These are phyloP conservation scores for Bemisia tabaci DNA, from an alignment of 1,140 invertebrate species.

Conservation along the genomic window DNA sequence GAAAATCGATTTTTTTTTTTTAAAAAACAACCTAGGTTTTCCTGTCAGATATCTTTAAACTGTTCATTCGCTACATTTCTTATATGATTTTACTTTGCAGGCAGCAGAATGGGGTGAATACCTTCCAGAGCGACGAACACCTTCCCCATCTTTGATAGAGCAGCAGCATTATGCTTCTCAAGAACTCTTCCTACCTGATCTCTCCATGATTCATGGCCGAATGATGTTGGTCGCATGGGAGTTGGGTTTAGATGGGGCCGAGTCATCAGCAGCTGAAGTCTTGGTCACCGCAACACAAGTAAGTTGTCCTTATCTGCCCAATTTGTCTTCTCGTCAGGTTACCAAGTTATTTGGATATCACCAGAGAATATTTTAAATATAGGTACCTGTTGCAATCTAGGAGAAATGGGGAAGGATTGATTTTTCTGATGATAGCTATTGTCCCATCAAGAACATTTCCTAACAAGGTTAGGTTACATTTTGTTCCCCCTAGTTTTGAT, in stretches of 20 bases:
- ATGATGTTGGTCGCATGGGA: constrained; percentile 72
- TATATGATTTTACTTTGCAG: background rate
- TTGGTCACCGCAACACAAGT: constrained; percentile 57
- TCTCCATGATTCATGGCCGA: constrained; percentile 57
- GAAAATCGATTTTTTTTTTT: no score
- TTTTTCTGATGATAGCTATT: no score
- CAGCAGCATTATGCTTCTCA: background rate
- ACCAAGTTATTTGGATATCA: background rate
- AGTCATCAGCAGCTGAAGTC: constrained; percentile 57
- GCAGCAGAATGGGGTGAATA: background rate
- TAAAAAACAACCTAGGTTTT: no score
- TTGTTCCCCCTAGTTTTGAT: no score
- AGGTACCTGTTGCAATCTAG: no score
- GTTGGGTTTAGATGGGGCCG: constrained; percentile 58
- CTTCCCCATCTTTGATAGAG: background rate
- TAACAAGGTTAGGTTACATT: no score
- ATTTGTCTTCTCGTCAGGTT: no score
- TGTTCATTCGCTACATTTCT: no score
- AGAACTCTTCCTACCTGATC: constrained; percentile 47
- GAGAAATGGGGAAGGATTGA: no score
- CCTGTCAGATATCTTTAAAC: no score
- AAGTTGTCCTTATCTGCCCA: constrained; percentile 9
- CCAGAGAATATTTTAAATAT: constrained; percentile 4
- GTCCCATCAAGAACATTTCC: no score
- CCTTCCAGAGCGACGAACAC: background rate